Base-by-base conservation (phyloP, 2,888 invertebrate genomes). In the Megastigmus dorsalis region DNA sequence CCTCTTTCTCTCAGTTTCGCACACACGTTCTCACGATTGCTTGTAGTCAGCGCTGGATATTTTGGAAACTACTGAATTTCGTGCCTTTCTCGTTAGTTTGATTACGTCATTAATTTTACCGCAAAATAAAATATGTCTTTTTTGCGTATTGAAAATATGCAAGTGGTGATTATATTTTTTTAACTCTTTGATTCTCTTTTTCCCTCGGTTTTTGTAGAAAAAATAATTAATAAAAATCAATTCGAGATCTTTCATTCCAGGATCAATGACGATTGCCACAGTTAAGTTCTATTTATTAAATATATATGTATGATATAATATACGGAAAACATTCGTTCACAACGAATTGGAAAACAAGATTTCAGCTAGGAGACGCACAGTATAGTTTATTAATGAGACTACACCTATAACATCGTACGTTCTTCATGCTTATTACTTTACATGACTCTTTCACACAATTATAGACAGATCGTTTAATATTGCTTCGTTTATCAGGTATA, bases 401-500 rank as follows among this genome's bases (percentile, higher is more conserved):
- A 84, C 81, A 83, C 80, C 82, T 84, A n/a, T n/a, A 85, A 85
- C 82, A 84, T 81, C 80, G 59, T 81, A 65, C 59, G 50, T 73
- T 73, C 55, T 67, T 74, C 23, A 50, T 70, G 48, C 63, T 75
- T 62, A 54, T 73, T 73, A 45, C 67, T 52, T 77, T 72, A 59
- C 63, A 57, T 59, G 15, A 74, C 66, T 76, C 72, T 75, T 76
- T 52, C 59, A 68, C 60, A 78, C 72, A 79, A 80, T 83, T 81
- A 77, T 79, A 79, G 79, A 82, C 80, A 80, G 78, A 82, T 83
- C 81, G 81, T 80, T 77, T 82, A 79, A 82, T 84, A 85, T 86
- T 86, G 86, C 86, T 86, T 86, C 81, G 80, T 85, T 77, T 81
- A 81, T 86, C 84, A 86, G 86, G 85, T 84, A n/a, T n/a, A 86